Base-by-base conservation (phyloP, 2,797 vertebrate species). In the Natrix natrix region DNA sequence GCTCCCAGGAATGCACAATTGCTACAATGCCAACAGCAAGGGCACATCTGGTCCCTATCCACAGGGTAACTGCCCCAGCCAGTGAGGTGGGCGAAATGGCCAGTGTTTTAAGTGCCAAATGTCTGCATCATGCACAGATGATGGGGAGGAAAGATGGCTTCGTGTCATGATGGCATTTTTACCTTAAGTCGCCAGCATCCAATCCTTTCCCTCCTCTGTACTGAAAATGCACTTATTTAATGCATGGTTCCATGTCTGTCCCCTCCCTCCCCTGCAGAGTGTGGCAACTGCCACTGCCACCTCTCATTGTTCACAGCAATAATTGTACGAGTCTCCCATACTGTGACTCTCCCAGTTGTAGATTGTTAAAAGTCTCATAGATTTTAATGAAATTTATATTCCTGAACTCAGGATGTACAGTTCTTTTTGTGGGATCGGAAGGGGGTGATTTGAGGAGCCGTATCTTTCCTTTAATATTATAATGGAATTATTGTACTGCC, bases 331-430 rank as follows among this genome's bases (percentile, higher is more conserved):
- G 43, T 95, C 93, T 95, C 96, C 96, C 95, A 93, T 96, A 96
- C 91, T 95, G 96, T 96, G 95, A 96, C 92, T 95, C 93, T 94
- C 94, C 93, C 93, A 87, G 24, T 92, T 96, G 97, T 98, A 97
- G 97, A 96, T 96, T 97, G 97, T 97, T 97, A 96, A 97, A 97
- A 97, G 97, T 97, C 97, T 96, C 90, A 96, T 98, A 98, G 98
- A 95, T 96, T 98, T 98, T 98, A 98, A 98, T 98, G 98, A 98
- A 96, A 98, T 98, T 98, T 98, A 97, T 98, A 98, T 98, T 98
- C 97, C 98, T 97, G 97, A 96, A 95, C 92, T 92, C 2, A 92
- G 93, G 95, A 93, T 92, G 95, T 97, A 93, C 92, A 91, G 93
- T 97, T 96, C 90, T 96, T 96, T 93, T 66, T 89, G 69, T 66